A percentile compares a stretch with the other conserved stretches of the same genome.
These are phyloP conservation scores for Cerastoderma edule DNA, from an alignment of 2,888 invertebrate species.

Conservation along the genomic window DNA sequence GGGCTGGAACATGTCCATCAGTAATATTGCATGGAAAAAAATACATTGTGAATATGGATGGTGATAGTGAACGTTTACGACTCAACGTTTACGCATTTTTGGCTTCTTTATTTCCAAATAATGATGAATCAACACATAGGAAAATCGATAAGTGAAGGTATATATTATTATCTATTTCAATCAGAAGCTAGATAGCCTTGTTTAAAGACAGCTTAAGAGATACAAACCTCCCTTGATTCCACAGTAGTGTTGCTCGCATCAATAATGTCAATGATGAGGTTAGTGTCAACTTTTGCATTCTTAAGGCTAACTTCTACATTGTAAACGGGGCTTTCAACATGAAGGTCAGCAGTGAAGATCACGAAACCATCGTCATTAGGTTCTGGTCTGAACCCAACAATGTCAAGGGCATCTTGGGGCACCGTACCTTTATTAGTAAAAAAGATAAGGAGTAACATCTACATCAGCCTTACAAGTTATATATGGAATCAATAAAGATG, in stretches of 20 bases:
- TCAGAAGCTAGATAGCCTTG: too few species aligned
- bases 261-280: background rate
- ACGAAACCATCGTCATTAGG: slow-evolving; percentile 16
- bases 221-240: slow-evolving; percentile 23
- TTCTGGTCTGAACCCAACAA: slow-evolving; percentile 22
- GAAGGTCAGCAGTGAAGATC: slow-evolving; percentile 17
- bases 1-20: background rate
- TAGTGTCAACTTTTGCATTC: slow-evolving; percentile 19
- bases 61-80: background rate
- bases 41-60: background rate
- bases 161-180: too few species aligned
- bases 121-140: too few species aligned
- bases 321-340: slow-evolving; percentile 5
- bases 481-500: too few species aligned
- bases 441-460: too few species aligned
- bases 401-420: slow-evolving; percentile 12
- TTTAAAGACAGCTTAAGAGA: too few species aligned
- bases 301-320: slow-evolving; percentile 22
- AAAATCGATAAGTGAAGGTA: too few species aligned
- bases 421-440: slow-evolving; percentile 21
- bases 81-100: background rate
- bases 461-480: too few species aligned
- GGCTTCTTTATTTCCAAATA: too few species aligned
- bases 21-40: background rate
- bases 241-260: background rate